Base-by-base conservation (phyloP, 1,140 invertebrate species). In the Zophobas morio region DNA sequence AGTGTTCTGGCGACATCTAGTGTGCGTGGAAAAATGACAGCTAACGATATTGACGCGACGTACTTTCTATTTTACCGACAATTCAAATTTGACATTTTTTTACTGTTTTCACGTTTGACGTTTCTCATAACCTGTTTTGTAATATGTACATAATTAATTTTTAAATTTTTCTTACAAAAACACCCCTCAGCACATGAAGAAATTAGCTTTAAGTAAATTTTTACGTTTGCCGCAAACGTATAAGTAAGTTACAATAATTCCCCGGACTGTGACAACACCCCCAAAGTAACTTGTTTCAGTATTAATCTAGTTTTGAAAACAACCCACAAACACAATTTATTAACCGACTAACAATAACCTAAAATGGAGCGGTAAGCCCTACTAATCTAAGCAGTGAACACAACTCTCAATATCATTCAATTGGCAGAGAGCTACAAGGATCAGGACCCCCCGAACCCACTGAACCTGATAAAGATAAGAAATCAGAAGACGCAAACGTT, bases 381-480 rank as follows among this genome's bases (percentile, higher is more conserved):
- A 33, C 33, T 3, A 40, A 51, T 8, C 2, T 51, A 4, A 51
- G 0, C 6, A 51, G 1, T 51, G 47, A 35, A 1, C 53, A 8
- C 53, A 36, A 72, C 3, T 1, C 1, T 54, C 6, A 46, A 70
- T 47, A 20, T 20, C 20, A 20, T 20, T 20, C 20, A 20, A 20
- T 20, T 20, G 20, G 20, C 20, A 72, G 42, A 6, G 70, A 72
- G 2, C 2, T 6, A 2, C 70, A 72, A 8, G 6, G 34, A 20
- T 5, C 70, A 6, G 70, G 70, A 6, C 32, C 70, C 6, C 4
- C 32, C 8, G 70, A 72, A 6, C 46, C 6, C 6, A 6, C 70
- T 32, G 72, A 74, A 40, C 40, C 4, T 37, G 72, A 72, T n/a
- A 82, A 82, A 78, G 84, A 84, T 1, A 82, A 82, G 40, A 80